phyloP scores from a whole-genome alignment of 92 coral and sea anemone species.

The Palythoa grandiflora region DNA sequence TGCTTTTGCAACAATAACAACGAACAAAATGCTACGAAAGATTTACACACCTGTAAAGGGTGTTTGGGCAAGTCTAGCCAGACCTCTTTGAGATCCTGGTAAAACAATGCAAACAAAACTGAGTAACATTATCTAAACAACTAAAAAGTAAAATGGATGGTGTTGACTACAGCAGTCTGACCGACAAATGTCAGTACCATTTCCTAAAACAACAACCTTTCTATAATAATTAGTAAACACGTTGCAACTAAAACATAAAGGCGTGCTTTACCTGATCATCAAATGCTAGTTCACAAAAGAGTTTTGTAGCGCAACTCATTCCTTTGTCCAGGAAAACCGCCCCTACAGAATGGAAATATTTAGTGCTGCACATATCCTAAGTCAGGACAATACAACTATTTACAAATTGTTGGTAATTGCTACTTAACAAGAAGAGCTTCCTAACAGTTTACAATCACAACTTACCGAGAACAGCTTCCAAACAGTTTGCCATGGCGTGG shows the following conservation, averaged over 20 bases:
- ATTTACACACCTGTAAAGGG: slow-evolving; percentile 81
- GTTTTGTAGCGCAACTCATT: slow-evolving; percentile 65
- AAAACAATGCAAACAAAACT: no score
- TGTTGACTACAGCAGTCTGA: neutral
- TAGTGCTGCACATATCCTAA: neutral
- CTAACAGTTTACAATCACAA: neutral
- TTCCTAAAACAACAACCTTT: neutral
- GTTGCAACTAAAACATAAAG: neutral
- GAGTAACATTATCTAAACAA: neutral
- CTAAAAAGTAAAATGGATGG: neutral
- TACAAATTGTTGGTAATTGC: no score
- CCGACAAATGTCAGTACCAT: neutral
- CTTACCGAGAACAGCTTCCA: slow-evolving; percentile 94
- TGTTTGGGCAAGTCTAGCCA: slow-evolving; percentile 79
- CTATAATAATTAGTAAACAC: neutral
- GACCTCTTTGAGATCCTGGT: slow-evolving; percentile 54
- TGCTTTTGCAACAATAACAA: no score
- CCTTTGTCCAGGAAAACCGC: slow-evolving; percentile 92
- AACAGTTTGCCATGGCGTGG: slow-evolving; percentile 99
- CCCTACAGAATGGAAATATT: slow-evolving; percentile 54
- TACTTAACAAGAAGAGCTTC: neutral
- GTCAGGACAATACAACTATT: no score
- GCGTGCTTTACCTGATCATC: slow-evolving; percentile 68
- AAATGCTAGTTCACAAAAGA: slow-evolving; percentile 83
- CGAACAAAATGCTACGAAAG: no score